Evolutionary conservation across 2,113 vertebrate species (phyloP), one percentile per base, ranked within the genome.

Genomic region (Gadus chalcogrammus): DNA sequence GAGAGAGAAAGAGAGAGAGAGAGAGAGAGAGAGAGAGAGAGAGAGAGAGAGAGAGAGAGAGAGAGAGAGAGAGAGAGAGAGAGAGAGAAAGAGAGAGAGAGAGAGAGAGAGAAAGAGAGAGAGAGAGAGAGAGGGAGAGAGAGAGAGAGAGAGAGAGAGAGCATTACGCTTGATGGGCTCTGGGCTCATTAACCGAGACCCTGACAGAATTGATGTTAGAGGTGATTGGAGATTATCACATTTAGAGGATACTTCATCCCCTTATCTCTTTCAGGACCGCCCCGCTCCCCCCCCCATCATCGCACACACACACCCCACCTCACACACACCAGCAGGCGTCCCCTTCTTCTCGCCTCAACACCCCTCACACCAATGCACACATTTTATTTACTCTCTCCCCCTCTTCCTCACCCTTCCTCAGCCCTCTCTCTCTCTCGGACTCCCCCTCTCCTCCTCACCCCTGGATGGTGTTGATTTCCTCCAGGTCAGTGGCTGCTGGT

Each of bases 141-240:
- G 38, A 3, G 38, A 42, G 67, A 74, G 85, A 83, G 67, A 59
- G 28, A 62, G 61, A 73, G 65, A 56, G 28, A 11, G 62, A 52
- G 91, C 91, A 88, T 93, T 91, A 94, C 91, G 94, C 92, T 94
- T 91, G 89, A 91, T 93, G 92, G 92, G 90, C 92, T 93, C 64
- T 87, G 93, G 93, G 92, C 95, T 97, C 95, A 96, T 98, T 97
- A 98, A 94, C 94, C 90, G 84, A 71, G 88, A 92, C 90, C 94
- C 94, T 93, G 93, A 95, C 95, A 91, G 93, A 89, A 92, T 88
- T 92, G 91, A 93, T 94, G 93, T 93, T 94, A 89, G 93, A 95
- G 92, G 88, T 94, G 93, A 97, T 97, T 96, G 96, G 95, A 97
- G 95, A 97, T 99, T 96, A 97, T 91, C 91, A 94, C 95, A 94